A percentile compares a stretch with the other conserved stretches of the same genome.
Evolutionary conservation across 2,888 invertebrate species (phyloP).

Genomic region (Stenurella melanura): DNA sequence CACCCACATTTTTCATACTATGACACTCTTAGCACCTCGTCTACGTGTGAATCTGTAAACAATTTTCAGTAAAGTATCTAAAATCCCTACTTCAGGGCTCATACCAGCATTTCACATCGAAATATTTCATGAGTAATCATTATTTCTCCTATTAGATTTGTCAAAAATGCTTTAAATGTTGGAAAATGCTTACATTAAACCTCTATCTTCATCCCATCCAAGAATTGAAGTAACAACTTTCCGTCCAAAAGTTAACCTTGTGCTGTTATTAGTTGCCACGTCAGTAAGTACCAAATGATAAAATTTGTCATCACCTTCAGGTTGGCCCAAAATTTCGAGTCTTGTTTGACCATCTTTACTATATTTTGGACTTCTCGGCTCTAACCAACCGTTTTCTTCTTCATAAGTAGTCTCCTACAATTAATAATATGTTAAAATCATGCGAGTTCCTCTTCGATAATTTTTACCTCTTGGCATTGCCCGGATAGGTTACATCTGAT

Average conservation of each 20-base stretch:
- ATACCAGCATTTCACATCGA: too few species aligned
- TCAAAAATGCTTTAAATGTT: too few species aligned
- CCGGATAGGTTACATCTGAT: conserved; percentile 58
- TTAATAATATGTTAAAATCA: not conserved
- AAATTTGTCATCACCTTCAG: conserved; percentile 62
- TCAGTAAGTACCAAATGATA: conserved; percentile 66
- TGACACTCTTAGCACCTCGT: too few species aligned
- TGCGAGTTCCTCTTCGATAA: not conserved
- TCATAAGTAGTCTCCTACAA: conserved; percentile 72
- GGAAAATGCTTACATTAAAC: conserved; percentile 74
- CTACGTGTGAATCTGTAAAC: too few species aligned
- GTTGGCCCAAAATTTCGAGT: conserved; percentile 64
- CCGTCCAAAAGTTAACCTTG: conserved; percentile 76
- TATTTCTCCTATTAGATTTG: too few species aligned
- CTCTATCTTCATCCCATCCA: conserved; percentile 78
- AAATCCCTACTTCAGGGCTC: too few species aligned
- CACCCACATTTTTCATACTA: too few species aligned
- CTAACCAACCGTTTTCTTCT: conserved; percentile 84
- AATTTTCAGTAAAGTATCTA: too few species aligned
- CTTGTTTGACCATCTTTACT: conserved; percentile 71
- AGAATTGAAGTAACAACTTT: conserved; percentile 78
- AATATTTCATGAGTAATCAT: too few species aligned
- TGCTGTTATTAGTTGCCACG: conserved; percentile 60
- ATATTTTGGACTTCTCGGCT: conserved; percentile 76
- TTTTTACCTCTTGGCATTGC: conserved; percentile 54